Percentiles rank a stretch among this genome's conserved stretches.
Conservation (phyloP, 2,113 vertebrate genomes). For the Caranx ignobilis region DNA sequence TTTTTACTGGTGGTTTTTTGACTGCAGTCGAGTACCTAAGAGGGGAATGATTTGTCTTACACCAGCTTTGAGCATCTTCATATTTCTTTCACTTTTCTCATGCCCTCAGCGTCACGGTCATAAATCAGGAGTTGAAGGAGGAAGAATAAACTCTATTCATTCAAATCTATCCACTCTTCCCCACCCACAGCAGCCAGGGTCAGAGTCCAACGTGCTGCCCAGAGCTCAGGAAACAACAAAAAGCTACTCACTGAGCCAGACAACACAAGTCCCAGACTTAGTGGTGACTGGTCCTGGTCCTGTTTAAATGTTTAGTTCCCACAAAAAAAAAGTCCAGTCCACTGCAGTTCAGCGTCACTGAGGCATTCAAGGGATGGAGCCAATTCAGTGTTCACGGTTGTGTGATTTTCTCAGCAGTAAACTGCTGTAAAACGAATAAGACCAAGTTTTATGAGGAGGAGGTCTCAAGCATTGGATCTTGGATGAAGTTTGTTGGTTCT, state of each 20-base stretch:
- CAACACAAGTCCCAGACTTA: neutral
- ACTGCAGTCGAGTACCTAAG: neutral
- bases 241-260: slow-evolving; percentile 44
- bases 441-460: neutral
- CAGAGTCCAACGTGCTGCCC: slow-evolving; percentile 72
- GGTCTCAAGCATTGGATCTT: slow-evolving; percentile 1
- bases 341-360: neutral
- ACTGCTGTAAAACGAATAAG: neutral
- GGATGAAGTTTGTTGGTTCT: slow-evolving; percentile 3
- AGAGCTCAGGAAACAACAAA: slow-evolving; percentile 64
- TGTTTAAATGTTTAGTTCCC: slow-evolving; percentile 27
- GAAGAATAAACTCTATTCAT: slow-evolving; percentile 85
- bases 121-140: slow-evolving; percentile 69
- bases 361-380: neutral
- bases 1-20: neutral
- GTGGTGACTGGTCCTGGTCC: slow-evolving; percentile 11
- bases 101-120: slow-evolving; percentile 51
- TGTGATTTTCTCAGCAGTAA: slow-evolving; percentile 1
- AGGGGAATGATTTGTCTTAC: neutral
- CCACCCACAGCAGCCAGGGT: slow-evolving; percentile 73
- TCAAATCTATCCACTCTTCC: slow-evolving; percentile 58
- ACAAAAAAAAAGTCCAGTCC: slow-evolving; percentile 6
- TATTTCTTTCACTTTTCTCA: slow-evolving; percentile 61
- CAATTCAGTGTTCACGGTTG: neutral
- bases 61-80: slow-evolving; percentile 31